Conservation (phyloP, 2,113 vertebrate species). For the Pungitius pungitius region DNA sequence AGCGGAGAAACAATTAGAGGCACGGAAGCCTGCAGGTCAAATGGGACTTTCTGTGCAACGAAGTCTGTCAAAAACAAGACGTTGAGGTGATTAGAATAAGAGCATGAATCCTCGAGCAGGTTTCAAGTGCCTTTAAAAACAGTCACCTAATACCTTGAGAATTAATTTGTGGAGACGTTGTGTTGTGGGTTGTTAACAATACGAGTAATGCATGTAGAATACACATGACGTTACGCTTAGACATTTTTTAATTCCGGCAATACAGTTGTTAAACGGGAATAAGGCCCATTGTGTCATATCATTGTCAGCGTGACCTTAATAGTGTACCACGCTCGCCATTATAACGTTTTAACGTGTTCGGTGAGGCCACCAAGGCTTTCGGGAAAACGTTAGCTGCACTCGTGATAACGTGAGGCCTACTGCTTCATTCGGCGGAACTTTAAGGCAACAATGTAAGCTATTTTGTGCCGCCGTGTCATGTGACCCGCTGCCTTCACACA, state of each 20-base stretch:
- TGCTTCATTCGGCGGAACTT: not conserved
- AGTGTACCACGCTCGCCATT: not conserved
- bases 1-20: not conserved
- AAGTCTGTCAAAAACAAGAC: not conserved
- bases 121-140: too few species aligned
- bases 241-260: not conserved
- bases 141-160: too few species aligned
- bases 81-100: conserved; percentile 4
- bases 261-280: not conserved
- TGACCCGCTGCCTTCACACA: not conserved
- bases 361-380: not conserved
- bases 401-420: not conserved
- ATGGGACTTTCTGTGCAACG: not conserved
- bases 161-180: not conserved
- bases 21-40: not conserved
- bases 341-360: not conserved
- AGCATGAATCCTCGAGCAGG: too few species aligned
- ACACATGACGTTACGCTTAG: not conserved
- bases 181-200: too few species aligned
- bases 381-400: not conserved
- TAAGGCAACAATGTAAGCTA: not conserved
- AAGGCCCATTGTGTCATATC: not conserved
- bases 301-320: not conserved
- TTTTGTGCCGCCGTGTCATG: not conserved
- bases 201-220: not conserved